A percentile compares a stretch with the other conserved stretches of the same genome.
Conservation (phyloP, 1,140 invertebrate genomes). For the Polypedilum pembai region DNA sequence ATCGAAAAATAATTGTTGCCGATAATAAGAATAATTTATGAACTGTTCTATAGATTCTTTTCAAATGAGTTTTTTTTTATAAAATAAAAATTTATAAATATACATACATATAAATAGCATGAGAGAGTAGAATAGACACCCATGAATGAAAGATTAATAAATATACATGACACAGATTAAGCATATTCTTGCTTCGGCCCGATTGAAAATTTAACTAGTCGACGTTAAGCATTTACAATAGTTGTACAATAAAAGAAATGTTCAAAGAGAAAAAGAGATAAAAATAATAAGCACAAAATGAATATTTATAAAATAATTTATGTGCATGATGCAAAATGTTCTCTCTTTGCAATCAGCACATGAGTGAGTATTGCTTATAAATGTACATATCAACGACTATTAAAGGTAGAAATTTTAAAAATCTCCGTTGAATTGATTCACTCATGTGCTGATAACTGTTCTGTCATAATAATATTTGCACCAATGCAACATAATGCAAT, state of each 20-base stretch:
- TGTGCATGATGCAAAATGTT: no score
- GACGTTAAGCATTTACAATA: background rate
- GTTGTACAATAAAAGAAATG: background rate
- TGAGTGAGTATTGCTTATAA: no score
- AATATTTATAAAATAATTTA: no score
- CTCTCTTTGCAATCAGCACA: no score
- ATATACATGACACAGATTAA: constrained; percentile 15
- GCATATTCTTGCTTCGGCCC: constrained; percentile 19
- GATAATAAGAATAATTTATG: background rate
- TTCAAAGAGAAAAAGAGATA: background rate
- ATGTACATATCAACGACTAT: no score
- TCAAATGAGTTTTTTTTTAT: background rate
- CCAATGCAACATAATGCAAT: constrained; percentile 10
- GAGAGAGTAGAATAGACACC: background rate
- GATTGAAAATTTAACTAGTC: constrained; percentile 21
- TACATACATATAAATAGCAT: background rate
- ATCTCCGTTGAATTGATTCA: no score
- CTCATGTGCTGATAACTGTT: no score
- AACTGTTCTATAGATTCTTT: background rate
- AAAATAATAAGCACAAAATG: background rate
- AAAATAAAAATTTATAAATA: background rate
- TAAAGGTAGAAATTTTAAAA: no score
- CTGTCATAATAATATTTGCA: background rate
- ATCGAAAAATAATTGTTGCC: background rate
- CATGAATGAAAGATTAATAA: constrained; percentile 1